These are phyloP conservation scores for Andricus quercusramuli DNA, from an alignment of 2,888 invertebrate genomes.

Conservation along the genomic window DNA sequence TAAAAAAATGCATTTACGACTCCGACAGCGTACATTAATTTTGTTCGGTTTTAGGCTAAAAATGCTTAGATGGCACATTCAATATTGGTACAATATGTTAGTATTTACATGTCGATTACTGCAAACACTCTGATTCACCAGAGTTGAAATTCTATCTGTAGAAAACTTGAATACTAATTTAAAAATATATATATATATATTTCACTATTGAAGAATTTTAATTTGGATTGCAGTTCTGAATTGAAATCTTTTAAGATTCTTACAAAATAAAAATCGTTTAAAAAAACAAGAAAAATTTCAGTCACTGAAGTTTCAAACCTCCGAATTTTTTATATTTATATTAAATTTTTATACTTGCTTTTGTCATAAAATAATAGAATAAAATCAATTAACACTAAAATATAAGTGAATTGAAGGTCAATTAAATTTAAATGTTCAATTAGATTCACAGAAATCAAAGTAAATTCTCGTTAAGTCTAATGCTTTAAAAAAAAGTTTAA, in stretches of 20 bases:
- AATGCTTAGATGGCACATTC: slow-evolving; percentile 55
- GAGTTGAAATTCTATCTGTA: slow-evolving; percentile 19
- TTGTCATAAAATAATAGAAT: no score
- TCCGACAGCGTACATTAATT: slow-evolving; percentile 35
- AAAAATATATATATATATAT: not conserved
- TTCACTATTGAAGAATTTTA: not conserved
- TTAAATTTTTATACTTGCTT: no score
- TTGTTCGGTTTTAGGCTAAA: slow-evolving; percentile 35
- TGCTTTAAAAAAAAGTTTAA: not conserved
- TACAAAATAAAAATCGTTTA: not conserved
- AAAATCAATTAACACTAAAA: no score
- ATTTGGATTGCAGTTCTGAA: not conserved
- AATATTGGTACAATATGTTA: slow-evolving; percentile 39
- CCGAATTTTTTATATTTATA: no score
- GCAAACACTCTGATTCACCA: slow-evolving; percentile 1
- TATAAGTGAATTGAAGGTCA: no score
- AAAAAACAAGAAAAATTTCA: no score
- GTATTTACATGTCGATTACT: slow-evolving; percentile 31
- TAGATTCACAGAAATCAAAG: not conserved
- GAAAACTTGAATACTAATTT: not conserved
- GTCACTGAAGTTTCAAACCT: no score
- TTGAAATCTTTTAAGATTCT: not conserved
- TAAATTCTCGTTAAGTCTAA: not conserved
- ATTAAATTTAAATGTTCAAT: not conserved
- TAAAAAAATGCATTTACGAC: slow-evolving; percentile 45